phyloP scores from a whole-genome alignment of 2,888 invertebrate genomes.

The Spisula solida region DNA sequence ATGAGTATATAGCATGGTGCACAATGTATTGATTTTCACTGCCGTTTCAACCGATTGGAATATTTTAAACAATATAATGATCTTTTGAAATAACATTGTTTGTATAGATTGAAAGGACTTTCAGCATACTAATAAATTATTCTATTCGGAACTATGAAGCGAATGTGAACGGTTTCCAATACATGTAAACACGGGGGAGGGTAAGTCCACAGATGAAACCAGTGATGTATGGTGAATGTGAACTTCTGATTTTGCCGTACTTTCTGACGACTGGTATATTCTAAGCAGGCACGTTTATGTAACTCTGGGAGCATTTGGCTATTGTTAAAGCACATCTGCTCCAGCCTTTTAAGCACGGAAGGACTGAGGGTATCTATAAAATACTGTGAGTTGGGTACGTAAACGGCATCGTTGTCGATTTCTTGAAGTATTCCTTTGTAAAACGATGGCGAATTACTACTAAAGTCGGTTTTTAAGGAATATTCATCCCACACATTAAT shows the following conservation, averaged over 20 bases:
- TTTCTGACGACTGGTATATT: slow-evolving; percentile 14
- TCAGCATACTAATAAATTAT: background rate
- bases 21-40: too few relatives aligned
- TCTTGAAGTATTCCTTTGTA: slow-evolving; percentile 49
- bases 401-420: slow-evolving; percentile 49
- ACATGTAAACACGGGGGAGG: background rate
- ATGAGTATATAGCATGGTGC: too few relatives aligned
- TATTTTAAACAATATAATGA: too few relatives aligned
- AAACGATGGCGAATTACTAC: slow-evolving; percentile 53
- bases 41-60: too few relatives aligned
- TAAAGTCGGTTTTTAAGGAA: background rate
- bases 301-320: background rate
- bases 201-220: slow-evolving; percentile 19
- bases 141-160: background rate
- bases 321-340: background rate
- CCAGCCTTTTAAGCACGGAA: background rate
- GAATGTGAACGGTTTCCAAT: background rate
- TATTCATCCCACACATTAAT: background rate
- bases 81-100: too few relatives aligned
- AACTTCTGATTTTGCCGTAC: slow-evolving; percentile 17
- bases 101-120: too few relatives aligned
- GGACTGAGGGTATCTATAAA: slow-evolving; percentile 36
- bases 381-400: slow-evolving; percentile 60
- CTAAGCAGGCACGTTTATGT: slow-evolving; percentile 16
- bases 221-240: slow-evolving; percentile 40